A percentile compares a stretch with the other conserved stretches of the same genome.
These are phyloP conservation scores for Trachythela sp. DNA, from an alignment of 64 coral and sea anemone genomes.

Conservation along the genomic window DNA sequence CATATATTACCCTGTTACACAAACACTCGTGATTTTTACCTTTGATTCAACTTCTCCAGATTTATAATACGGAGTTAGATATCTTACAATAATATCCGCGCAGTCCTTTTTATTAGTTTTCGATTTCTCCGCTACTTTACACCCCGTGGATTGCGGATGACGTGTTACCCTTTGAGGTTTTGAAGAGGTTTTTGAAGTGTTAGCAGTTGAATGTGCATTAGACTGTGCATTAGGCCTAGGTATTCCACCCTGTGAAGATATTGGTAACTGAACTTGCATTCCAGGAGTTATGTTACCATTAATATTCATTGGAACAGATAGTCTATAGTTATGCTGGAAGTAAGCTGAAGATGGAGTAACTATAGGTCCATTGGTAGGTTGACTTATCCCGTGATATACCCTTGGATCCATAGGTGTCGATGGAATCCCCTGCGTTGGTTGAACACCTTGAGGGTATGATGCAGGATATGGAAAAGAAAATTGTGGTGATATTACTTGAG, in stretches of 20 bases:
- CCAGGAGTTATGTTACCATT: neutral
- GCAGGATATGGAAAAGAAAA: neutral
- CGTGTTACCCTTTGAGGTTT: neutral
- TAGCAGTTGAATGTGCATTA: neutral
- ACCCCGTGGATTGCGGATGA: neutral
- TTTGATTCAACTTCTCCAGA: slow-evolving; percentile 13
- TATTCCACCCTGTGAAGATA: neutral
- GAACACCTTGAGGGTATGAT: neutral
- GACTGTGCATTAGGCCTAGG: neutral
- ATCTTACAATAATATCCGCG: neutral
- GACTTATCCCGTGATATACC: neutral
- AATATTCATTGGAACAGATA: neutral
- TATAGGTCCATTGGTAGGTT: neutral
- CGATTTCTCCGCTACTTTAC: neutral
- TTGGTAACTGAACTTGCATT: too few relatives aligned
- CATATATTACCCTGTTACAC: too few relatives aligned
- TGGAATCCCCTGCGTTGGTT: neutral
- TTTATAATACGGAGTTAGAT: slow-evolving; percentile 15
- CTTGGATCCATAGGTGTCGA: neutral
- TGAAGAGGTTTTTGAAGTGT: neutral
- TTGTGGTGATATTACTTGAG: neutral
- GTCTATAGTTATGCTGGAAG: neutral
- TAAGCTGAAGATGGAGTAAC: neutral
- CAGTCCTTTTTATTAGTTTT: neutral
- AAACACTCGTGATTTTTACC: neutral